phyloP scores from a whole-genome alignment of 2,113 vertebrate genomes.

The Corvus cornix region DNA sequence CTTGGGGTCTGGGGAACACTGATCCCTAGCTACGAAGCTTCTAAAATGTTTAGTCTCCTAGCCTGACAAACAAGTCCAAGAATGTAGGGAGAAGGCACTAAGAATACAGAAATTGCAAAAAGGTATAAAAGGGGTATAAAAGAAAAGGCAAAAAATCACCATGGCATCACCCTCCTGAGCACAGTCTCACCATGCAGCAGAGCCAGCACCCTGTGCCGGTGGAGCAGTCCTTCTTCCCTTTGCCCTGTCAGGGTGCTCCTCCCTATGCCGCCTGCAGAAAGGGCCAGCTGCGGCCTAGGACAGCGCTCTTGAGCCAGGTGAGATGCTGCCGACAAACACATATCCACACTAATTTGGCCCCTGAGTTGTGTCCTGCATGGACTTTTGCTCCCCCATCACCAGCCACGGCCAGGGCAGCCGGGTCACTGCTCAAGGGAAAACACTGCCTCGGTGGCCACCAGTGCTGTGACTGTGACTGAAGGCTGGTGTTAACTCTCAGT shows the following conservation, averaged over 20 bases:
- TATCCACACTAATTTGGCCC: neutral
- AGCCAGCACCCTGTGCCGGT: neutral
- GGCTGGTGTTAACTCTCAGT: accelerated
- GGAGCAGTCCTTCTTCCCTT: neutral
- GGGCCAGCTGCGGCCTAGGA: neutral
- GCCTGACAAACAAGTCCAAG: too few relatives aligned
- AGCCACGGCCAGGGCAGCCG: accelerated
- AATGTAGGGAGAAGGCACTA: too few relatives aligned
- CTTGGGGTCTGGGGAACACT: too few relatives aligned
- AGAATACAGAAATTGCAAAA: too few relatives aligned
- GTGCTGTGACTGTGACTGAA: accelerated
- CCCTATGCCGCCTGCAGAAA: accelerated
- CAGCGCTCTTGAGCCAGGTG: neutral
- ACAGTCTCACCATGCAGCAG: accelerated
- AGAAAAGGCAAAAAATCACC: too few relatives aligned
- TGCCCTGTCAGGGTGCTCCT: accelerated
- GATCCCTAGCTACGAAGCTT: too few relatives aligned
- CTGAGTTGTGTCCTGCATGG: accelerated
- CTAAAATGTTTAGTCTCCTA: too few relatives aligned
- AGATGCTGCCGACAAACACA: neutral
- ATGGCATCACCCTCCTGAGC: neutral
- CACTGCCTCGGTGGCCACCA: accelerated
- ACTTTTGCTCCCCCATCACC: accelerated
- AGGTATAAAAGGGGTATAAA: too few relatives aligned
- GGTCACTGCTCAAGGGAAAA: neutral